Conservation (phyloP, 2,113 vertebrate species). For the Cygnus atratus region DNA sequence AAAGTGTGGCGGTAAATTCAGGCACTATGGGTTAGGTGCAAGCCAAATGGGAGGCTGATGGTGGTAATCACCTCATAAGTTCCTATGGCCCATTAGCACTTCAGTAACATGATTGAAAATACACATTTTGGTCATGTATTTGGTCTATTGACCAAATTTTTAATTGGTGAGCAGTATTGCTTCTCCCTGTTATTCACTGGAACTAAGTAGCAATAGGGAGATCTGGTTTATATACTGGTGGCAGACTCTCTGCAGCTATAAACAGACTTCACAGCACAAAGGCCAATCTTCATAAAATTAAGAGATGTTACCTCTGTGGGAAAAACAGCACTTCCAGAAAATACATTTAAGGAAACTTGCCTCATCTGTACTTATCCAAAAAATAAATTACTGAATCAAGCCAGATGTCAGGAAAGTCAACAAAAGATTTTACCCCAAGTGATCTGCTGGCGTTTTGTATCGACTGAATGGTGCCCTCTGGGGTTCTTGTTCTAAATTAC, state of each 20-base stretch:
- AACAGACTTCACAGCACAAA: background rate
- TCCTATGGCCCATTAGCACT: background rate
- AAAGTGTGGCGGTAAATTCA: background rate
- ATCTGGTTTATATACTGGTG: background rate
- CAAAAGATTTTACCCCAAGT: background rate
- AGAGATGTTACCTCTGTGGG: background rate
- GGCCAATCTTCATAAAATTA: background rate
- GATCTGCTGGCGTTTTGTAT: background rate
- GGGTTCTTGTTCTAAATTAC: background rate
- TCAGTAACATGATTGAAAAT: background rate
- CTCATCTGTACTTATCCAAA: background rate
- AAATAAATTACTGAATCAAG: constrained; percentile 9
- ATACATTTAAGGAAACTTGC: background rate
- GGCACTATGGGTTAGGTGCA: background rate
- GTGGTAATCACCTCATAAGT: background rate
- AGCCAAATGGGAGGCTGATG: background rate
- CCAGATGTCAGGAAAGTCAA: background rate
- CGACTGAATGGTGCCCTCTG: constrained; percentile 5
- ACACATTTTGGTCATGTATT: background rate
- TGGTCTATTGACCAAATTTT: background rate
- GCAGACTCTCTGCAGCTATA: background rate
- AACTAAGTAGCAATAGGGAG: background rate
- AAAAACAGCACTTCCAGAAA: background rate
- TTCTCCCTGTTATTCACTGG: background rate
- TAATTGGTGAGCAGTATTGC: background rate